Evolutionary conservation across 2,113 vertebrate species (phyloP).

Genomic region (Myotis lucifugus): DNA sequence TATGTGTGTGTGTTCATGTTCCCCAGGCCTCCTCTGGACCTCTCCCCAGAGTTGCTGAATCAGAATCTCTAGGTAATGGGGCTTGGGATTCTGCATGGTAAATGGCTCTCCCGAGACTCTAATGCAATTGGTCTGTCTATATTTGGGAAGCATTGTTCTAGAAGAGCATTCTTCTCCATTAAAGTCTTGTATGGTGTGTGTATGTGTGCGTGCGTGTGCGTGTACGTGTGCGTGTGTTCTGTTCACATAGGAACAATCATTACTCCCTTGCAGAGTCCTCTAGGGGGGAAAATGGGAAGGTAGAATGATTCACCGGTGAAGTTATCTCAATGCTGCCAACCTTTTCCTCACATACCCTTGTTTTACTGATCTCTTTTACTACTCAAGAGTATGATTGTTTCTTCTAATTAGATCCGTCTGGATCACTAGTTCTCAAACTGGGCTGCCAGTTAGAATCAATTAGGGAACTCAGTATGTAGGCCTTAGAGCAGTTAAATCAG

Average conservation of each 20-base stretch:
- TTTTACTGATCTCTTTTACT: not conserved
- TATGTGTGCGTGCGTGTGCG: not conserved
- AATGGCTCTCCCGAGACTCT: slow-evolving; percentile 34
- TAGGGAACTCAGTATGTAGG: not conserved
- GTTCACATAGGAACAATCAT: not conserved
- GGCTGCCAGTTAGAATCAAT: not conserved
- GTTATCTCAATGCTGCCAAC: not conserved
- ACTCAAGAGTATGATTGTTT: not conserved
- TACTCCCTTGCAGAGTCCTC: not conserved
- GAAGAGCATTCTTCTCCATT: slow-evolving; percentile 28
- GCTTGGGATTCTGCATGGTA: slow-evolving; percentile 54
- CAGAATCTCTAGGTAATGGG: slow-evolving; percentile 55
- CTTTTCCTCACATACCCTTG: not conserved
- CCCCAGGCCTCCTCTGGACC: slow-evolving; percentile 45
- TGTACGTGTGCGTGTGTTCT: not conserved
- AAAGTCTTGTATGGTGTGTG: not conserved
- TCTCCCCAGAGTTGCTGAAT: slow-evolving; percentile 60
- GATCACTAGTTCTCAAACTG: slow-evolving; percentile 14
- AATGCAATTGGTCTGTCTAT: not conserved
- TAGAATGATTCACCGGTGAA: not conserved
- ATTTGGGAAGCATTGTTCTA: slow-evolving; percentile 35
- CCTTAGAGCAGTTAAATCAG: slow-evolving; percentile 33
- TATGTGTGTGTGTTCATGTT: slow-evolving; percentile 51
- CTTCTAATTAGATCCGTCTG: not conserved
- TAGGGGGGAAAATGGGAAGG: not conserved